phyloP scores from a whole-genome alignment of 1,140 invertebrate genomes.

The Octopus sinensis region DNA sequence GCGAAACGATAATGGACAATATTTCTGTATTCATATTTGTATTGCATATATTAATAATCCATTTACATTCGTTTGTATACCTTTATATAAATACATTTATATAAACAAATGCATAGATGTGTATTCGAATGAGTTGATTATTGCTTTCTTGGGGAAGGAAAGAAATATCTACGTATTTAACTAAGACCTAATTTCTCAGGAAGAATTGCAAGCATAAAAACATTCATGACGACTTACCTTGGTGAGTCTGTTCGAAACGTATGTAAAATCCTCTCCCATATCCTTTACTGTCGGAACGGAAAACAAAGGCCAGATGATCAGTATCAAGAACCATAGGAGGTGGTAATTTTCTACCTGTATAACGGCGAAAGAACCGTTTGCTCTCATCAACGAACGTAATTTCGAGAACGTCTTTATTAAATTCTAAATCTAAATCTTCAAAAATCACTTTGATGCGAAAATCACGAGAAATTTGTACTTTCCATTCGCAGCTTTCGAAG shows the following conservation, averaged over 20 bases:
- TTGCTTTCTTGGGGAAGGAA: too few relatives aligned
- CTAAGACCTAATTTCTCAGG: too few relatives aligned
- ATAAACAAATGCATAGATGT: too few relatives aligned
- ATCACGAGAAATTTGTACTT: slow-evolving; percentile 17
- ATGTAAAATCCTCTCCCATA: neutral
- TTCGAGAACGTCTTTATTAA: slow-evolving; percentile 21
- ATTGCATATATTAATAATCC: too few relatives aligned
- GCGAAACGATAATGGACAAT: too few relatives aligned
- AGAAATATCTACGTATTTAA: too few relatives aligned
- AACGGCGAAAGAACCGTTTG: neutral
- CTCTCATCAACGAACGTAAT: neutral
- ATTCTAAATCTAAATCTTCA: slow-evolving; percentile 18
- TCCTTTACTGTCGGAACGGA: neutral
- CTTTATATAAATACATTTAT: too few relatives aligned
- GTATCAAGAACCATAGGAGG: neutral
- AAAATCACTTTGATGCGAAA: slow-evolving; percentile 21
- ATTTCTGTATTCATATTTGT: too few relatives aligned
- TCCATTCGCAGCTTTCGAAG: slow-evolving; percentile 16
- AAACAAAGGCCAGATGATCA: neutral
- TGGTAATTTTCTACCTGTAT: neutral
- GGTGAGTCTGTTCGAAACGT: neutral
- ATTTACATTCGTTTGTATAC: too few relatives aligned
- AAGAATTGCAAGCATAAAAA: too few relatives aligned
- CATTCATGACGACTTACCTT: neutral
- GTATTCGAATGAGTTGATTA: too few relatives aligned